Evolutionary conservation across 1,140 invertebrate species (phyloP).

Genomic region (Paraescarpia echinospica): DNA sequence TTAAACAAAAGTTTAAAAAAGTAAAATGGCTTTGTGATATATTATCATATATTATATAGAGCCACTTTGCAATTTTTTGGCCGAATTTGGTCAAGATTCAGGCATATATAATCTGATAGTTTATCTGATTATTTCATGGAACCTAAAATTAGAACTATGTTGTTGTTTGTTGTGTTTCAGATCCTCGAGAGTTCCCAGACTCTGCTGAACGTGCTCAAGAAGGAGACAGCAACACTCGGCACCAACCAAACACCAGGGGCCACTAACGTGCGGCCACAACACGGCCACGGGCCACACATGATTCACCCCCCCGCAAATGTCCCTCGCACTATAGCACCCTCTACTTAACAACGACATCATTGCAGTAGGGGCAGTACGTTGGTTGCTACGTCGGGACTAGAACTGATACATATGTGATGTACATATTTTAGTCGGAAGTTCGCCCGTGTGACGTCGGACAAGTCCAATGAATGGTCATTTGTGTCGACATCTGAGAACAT

Average conservation of each 20-base stretch:
- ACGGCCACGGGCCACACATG: background rate
- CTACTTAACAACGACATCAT: background rate
- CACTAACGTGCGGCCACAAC: background rate
- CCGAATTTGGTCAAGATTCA: too few relatives aligned
- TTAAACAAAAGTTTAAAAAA: too few relatives aligned
- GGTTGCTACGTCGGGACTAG: background rate
- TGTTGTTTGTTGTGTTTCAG: conserved; percentile 38
- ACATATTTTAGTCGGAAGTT: conserved; percentile 1
- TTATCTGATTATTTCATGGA: too few relatives aligned
- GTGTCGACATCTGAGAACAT: background rate
- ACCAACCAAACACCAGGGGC: background rate
- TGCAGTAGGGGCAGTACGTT: background rate
- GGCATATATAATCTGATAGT: too few relatives aligned
- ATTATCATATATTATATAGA: too few relatives aligned
- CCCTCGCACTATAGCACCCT: background rate
- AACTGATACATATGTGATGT: background rate
- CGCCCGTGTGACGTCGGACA: background rate
- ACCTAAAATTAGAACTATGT: too few relatives aligned
- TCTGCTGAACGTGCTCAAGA: conserved; percentile 55
- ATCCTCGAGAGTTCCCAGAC: conserved; percentile 60
- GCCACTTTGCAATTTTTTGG: too few relatives aligned
- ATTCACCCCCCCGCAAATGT: background rate
- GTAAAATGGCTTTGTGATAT: too few relatives aligned
- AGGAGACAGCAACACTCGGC: conserved; percentile 46
- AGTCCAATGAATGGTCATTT: background rate